Evolutionary conservation across 1,140 invertebrate genomes (phyloP).

Genomic region (Dendrolimus kikuchii): DNA sequence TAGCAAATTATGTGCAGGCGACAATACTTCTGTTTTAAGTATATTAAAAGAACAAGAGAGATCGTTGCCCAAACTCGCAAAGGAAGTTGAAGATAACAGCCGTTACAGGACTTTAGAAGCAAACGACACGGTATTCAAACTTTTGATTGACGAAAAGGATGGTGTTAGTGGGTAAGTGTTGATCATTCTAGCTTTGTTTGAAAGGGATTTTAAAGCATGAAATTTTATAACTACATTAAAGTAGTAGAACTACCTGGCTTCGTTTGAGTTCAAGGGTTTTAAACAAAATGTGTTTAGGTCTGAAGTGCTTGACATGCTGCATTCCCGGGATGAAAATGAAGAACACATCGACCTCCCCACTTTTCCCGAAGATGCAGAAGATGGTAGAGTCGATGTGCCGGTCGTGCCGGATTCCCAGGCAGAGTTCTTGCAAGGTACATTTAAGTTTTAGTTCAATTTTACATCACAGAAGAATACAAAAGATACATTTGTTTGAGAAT

Average conservation of each 20-base stretch:
- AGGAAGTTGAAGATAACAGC: constrained; percentile 61
- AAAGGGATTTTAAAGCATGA: too few relatives aligned
- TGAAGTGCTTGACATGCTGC: constrained; percentile 63
- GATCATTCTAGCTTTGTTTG: not conserved
- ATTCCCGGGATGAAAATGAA: constrained; percentile 51
- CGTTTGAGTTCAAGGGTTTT: too few relatives aligned
- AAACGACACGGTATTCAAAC: constrained; percentile 54
- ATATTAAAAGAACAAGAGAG: constrained; percentile 16
- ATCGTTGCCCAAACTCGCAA: constrained; percentile 37
- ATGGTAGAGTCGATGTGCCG: constrained; percentile 31
- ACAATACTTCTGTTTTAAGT: too few relatives aligned
- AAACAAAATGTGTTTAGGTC: constrained; percentile 27
- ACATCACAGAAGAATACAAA: too few relatives aligned
- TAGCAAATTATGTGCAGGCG: too few relatives aligned
- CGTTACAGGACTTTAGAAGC: constrained; percentile 61
- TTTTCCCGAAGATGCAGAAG: constrained; percentile 52
- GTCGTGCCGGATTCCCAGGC: constrained; percentile 45
- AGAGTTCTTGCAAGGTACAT: constrained; percentile 54
- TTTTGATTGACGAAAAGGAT: constrained; percentile 57
- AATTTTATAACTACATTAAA: too few relatives aligned
- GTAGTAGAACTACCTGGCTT: too few relatives aligned
- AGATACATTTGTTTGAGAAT: not conserved
- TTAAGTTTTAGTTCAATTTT: too few relatives aligned
- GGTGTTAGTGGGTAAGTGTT: constrained; percentile 50
- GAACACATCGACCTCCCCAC: constrained; percentile 46